These are phyloP conservation scores for Pungitius pungitius DNA, from an alignment of 2,113 vertebrate species.

Conservation along the genomic window DNA sequence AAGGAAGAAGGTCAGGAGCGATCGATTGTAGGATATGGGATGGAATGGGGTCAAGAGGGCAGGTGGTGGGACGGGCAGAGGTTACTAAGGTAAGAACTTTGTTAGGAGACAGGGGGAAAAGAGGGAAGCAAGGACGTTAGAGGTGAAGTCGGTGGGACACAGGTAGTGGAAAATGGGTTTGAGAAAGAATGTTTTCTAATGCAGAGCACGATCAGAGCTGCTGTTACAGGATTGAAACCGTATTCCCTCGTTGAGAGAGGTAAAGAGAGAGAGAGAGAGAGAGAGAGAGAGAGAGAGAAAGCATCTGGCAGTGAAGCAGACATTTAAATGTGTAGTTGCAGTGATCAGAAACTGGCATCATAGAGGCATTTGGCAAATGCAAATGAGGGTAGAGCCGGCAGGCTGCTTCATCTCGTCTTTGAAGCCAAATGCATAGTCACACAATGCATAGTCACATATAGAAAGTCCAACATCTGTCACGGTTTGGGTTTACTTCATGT, in stretches of 20 bases:
- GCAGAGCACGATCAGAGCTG: slow-evolving; percentile 35
- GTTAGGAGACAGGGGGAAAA: too few relatives aligned
- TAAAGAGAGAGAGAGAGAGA: slow-evolving; percentile 1
- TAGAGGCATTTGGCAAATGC: slow-evolving; percentile 64
- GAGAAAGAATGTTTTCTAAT: slow-evolving; percentile 40
- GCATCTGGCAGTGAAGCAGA: slow-evolving; percentile 47
- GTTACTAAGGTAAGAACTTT: too few relatives aligned
- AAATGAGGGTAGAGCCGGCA: slow-evolving; percentile 61
- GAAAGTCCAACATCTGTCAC: slow-evolving; percentile 40
- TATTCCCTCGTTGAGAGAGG: slow-evolving; percentile 24
- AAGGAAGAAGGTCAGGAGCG: too few relatives aligned
- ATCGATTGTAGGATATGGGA: too few relatives aligned
- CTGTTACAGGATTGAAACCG: slow-evolving; percentile 18
- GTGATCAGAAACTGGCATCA: slow-evolving; percentile 67
- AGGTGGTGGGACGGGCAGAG: too few relatives aligned
- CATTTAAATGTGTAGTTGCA: slow-evolving; percentile 60
- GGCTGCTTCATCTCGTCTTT: slow-evolving; percentile 46
- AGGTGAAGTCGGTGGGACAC: too few relatives aligned
- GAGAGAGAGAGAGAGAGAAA: slow-evolving; percentile 1
- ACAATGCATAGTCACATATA: not conserved
- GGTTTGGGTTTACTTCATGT: too few relatives aligned
- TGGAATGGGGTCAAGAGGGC: too few relatives aligned
- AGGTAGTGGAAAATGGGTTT: too few relatives aligned
- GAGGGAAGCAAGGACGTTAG: too few relatives aligned
- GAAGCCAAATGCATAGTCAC: slow-evolving; percentile 7